Evolutionary conservation across 2,113 vertebrate genomes (phyloP).

Genomic region (rabbit (Oryctolagus cuniculus)): DNA sequence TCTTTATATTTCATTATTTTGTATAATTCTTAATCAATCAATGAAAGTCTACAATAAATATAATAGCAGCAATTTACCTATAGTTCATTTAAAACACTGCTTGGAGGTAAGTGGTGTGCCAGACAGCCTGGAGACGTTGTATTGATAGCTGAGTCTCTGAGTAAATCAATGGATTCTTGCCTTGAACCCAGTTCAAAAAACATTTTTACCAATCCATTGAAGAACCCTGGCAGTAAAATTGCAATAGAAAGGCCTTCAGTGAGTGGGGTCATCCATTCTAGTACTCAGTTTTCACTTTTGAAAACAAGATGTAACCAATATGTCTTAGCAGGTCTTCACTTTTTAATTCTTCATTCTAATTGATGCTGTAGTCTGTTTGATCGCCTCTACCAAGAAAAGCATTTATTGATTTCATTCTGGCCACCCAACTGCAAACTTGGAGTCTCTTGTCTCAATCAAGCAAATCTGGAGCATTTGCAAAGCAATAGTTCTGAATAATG

Average conservation of each 20-base stretch:
- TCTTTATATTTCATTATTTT: constrained; percentile 64
- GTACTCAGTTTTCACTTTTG: constrained; percentile 64
- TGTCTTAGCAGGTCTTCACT: constrained; percentile 63
- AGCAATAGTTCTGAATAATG: constrained; percentile 16
- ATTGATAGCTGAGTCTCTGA: constrained; percentile 71
- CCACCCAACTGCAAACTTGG: constrained; percentile 19
- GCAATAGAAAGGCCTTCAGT: constrained; percentile 57
- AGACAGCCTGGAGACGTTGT: constrained; percentile 80
- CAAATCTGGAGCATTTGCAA: constrained; percentile 57
- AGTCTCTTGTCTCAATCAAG: constrained; percentile 53
- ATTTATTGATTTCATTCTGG: constrained; percentile 74
- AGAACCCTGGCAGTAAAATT: constrained; percentile 48
- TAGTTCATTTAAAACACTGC: constrained; percentile 64
- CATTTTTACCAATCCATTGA: constrained; percentile 73
- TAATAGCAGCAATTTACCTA: background rate
- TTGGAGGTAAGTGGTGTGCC: constrained; percentile 32
- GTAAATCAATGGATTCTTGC: constrained; percentile 72
- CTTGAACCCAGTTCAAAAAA: constrained; percentile 79
- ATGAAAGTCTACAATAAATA: constrained; percentile 61
- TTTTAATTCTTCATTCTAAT: constrained; percentile 50
- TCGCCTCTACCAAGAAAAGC: constrained; percentile 60
- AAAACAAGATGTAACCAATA: constrained; percentile 63
- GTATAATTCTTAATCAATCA: constrained; percentile 67
- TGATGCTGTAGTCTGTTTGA: background rate
- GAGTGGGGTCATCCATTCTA: constrained; percentile 69